Evolutionary conservation across 2,113 vertebrate genomes (phyloP).

Genomic region (Pseudorasbora parva): DNA sequence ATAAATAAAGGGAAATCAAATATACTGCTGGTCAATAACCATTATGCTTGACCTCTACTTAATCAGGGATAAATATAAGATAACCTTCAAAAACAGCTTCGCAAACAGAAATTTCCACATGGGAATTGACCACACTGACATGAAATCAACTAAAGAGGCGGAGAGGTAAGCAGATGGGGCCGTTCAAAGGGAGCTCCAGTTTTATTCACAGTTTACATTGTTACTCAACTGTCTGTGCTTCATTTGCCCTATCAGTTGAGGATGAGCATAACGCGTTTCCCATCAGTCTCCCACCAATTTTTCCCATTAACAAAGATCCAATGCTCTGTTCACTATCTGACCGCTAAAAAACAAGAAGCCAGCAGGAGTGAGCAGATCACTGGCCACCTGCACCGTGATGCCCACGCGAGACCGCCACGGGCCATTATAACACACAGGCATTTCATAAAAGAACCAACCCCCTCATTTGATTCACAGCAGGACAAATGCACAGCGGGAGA

Average conservation of each 20-base stretch:
- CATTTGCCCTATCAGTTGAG: constrained; percentile 18
- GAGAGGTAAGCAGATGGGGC: not conserved
- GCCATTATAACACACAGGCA: not conserved
- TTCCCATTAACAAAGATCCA: constrained; percentile 46
- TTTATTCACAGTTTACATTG: constrained; percentile 22
- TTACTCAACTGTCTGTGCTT: constrained; percentile 28
- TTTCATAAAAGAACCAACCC: constrained; percentile 8
- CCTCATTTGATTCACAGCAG: constrained; percentile 38
- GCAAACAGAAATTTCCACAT: not conserved
- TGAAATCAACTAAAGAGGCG: not conserved
- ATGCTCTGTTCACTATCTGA: constrained; percentile 35
- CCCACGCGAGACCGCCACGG: not conserved
- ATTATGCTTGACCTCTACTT: not conserved
- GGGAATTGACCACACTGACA: not conserved
- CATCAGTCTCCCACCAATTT: constrained; percentile 54
- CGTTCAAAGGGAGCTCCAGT: not conserved
- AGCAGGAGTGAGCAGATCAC: constrained; percentile 38
- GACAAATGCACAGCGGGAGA: not conserved
- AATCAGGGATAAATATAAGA: not conserved
- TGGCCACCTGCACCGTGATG: constrained; percentile 28
- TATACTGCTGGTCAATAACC: not conserved
- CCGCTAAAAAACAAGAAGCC: constrained; percentile 49
- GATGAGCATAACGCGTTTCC: constrained; percentile 23
- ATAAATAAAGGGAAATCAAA: not conserved
- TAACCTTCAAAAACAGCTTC: not conserved